These are phyloP conservation scores for Lagopus leucura DNA, from an alignment of 2,113 vertebrate species.

Conservation along the genomic window DNA sequence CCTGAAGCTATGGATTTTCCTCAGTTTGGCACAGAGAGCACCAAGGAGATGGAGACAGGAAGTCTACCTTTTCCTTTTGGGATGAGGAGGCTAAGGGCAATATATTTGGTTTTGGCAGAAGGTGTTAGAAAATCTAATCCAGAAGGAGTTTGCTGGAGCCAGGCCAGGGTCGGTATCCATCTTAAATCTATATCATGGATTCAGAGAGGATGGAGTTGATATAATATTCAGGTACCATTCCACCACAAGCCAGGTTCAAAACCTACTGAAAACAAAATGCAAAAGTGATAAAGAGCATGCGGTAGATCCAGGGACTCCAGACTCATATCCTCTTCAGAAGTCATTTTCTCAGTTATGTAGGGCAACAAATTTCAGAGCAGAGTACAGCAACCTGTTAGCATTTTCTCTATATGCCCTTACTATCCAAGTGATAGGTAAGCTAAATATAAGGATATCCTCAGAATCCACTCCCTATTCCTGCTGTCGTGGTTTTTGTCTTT, in stretches of 20 bases:
- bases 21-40: background rate
- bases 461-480: background rate
- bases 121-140: background rate
- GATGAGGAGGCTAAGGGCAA: background rate
- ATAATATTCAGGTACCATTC: background rate
- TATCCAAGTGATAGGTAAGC: background rate
- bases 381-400: background rate
- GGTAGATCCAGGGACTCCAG: background rate
- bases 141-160: background rate
- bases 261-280: rapidly evolving
- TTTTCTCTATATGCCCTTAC: background rate
- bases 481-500: background rate
- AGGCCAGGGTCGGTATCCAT: background rate
- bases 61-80: background rate
- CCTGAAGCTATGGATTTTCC: background rate
- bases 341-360: background rate
- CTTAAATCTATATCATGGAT: background rate
- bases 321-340: background rate
- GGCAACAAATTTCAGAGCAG: background rate
- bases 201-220: background rate
- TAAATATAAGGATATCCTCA: background rate
- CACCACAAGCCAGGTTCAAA: background rate
- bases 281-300: background rate
- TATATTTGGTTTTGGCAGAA: background rate
- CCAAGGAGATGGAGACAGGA: background rate